Conservation (phyloP, 1,140 invertebrate genomes). For the Pentalonia nigronervosa region DNA sequence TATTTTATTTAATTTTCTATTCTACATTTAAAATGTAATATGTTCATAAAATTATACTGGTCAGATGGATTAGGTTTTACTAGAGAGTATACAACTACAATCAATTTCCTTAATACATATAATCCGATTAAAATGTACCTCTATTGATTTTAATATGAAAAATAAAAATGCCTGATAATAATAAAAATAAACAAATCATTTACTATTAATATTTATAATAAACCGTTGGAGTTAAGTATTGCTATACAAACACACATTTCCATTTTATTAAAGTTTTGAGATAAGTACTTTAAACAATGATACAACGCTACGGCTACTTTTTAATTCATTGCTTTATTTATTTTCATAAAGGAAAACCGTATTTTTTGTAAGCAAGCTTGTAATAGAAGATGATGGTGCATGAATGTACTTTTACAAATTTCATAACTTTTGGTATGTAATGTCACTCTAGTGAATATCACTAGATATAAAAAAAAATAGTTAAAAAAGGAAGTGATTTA, state of each 20-base stretch:
- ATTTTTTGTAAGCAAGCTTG: conserved; percentile 10
- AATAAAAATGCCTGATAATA: not conserved
- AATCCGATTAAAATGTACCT: not conserved
- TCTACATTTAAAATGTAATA: not conserved
- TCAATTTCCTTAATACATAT: not conserved
- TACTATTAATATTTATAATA: not conserved
- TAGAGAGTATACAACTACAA: not conserved
- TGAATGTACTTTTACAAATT: not conserved
- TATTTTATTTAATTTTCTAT: not conserved
- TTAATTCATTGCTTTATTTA: not conserved
- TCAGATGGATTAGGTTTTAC: not conserved
- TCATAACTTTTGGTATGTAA: not conserved
- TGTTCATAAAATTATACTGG: not conserved
- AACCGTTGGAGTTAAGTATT: not conserved
- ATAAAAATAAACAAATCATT: not conserved
- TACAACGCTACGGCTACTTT: conserved; percentile 2
- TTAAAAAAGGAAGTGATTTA: not conserved
- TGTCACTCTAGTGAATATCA: not conserved
- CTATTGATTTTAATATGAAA: not conserved
- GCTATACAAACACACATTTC: not conserved
- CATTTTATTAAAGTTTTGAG: not conserved
- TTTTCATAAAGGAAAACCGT: not conserved
- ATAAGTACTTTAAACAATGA: not conserved
- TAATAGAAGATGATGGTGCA: not conserved
- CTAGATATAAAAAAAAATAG: not conserved